Evolutionary conservation across 2,113 vertebrate genomes (phyloP).

Genomic region (Halichoerus grypus): DNA sequence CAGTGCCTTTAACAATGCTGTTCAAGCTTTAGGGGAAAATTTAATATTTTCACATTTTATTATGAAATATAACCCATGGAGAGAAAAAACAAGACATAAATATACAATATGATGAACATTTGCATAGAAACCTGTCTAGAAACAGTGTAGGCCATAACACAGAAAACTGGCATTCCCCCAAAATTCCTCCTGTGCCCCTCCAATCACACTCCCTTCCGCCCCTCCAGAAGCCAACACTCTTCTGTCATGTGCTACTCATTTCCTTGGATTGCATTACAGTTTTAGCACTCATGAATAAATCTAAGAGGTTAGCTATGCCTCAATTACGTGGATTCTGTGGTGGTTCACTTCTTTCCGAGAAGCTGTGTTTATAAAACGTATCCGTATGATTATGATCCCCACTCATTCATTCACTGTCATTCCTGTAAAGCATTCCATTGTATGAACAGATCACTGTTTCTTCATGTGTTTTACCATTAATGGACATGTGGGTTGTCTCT

Average conservation of each 20-base stretch:
- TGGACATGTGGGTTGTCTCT: constrained; percentile 1
- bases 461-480: not conserved
- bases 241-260: not conserved
- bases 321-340: not conserved
- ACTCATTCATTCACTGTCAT: not conserved
- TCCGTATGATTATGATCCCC: not conserved
- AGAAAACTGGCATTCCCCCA: not conserved
- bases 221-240: not conserved
- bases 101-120: not conserved
- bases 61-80: not conserved
- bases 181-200: not conserved
- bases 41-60: not conserved
- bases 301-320: not conserved
- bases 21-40: not conserved
- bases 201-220: not conserved
- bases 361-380: not conserved
- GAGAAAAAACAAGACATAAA: not conserved
- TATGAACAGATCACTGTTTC: not conserved
- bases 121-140: not conserved
- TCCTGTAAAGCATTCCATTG: not conserved
- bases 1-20: not conserved
- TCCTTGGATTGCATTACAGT: not conserved
- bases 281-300: not conserved
- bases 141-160: not conserved
- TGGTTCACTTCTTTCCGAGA: not conserved